Evolutionary conservation across 2,888 invertebrate genomes (phyloP), one percentile per base, ranked within the genome.

Genomic region (Acanthosepion pharaonis): DNA sequence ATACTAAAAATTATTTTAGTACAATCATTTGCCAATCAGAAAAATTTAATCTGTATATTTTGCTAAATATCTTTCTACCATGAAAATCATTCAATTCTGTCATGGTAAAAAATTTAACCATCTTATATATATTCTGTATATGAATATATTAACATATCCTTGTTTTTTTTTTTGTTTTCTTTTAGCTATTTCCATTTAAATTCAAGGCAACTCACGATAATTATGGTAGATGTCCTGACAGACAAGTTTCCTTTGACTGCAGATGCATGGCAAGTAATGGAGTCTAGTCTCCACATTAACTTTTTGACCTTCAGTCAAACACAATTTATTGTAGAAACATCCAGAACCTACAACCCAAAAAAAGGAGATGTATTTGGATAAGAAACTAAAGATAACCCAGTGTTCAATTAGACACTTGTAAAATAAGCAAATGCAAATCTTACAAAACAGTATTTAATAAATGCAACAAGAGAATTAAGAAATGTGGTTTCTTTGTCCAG

Each of bases 261-360:
- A 78, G n/a, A n/a, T n/a, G n/a, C 78, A 78, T 3, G 78, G 78
- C n/a, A 78, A 78, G 11, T 78, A 78, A 78, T 78, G 78, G n/a
- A n/a, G n/a, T 33, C 11, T n/a, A 15, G 78, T 78, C 9, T 78
- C 78, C n/a, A 78, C 78, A 18, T 78, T 78, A 15, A 78, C 78
- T 33, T n/a, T 78, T 33, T 78, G 78, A 78, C 78, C 78, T 78
- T 78, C 78, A 78, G n/a, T n/a, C n/a, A 78, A 78, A 78, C 78
- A 78, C n/a, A 78, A 78, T 78, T 78, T 78, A 78, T 78, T 78
- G 33, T 78, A 78, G 78, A 78, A 78, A 78, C 78, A 78, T n/a
- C 78, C 78, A 78, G n/a, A n/a, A 78, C 78, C 78, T 78, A 78
- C n/a, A 78, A 78, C 3, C 11, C 42, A 42, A 78, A 78, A n/a